These are phyloP conservation scores for Gopherus flavomarginatus DNA, from an alignment of 2,113 vertebrate genomes.

Conservation along the genomic window DNA sequence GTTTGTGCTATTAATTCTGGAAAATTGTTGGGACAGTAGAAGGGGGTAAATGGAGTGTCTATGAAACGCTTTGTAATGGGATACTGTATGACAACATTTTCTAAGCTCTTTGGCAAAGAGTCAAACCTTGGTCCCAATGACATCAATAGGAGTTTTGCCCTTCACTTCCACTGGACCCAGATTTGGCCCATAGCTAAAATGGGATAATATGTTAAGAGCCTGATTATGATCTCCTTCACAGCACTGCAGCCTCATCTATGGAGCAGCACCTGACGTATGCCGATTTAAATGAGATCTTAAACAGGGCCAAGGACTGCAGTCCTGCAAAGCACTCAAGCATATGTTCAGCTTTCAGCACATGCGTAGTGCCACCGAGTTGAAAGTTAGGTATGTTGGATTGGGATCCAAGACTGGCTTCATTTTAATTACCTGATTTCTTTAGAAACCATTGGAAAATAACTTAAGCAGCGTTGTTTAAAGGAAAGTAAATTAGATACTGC, in stretches of 20 bases:
- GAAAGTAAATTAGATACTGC: not conserved
- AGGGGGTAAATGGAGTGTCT: not conserved
- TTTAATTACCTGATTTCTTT: not conserved
- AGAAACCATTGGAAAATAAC: not conserved
- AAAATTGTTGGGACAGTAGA: not conserved
- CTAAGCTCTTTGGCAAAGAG: not conserved
- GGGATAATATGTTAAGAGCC: accelerated
- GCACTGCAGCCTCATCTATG: not conserved
- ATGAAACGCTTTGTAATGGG: not conserved
- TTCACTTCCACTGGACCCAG: not conserved
- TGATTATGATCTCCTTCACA: accelerated
- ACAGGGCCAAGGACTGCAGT: not conserved
- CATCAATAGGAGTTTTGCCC: not conserved
- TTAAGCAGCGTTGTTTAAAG: not conserved
- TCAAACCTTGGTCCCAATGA: not conserved
- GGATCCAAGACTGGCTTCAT: not conserved
- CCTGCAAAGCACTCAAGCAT: not conserved
- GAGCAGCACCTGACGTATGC: not conserved
- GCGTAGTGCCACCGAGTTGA: not conserved
- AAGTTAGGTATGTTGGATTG: not conserved
- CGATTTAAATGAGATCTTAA: accelerated
- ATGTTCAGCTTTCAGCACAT: not conserved
- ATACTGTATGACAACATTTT: not conserved
- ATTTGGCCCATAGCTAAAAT: not conserved
- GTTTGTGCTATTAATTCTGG: not conserved